Evolutionary conservation across 2,888 invertebrate species (phyloP), one percentile per base, ranked within the genome.

Genomic region (Epistrophe grossulariae): DNA sequence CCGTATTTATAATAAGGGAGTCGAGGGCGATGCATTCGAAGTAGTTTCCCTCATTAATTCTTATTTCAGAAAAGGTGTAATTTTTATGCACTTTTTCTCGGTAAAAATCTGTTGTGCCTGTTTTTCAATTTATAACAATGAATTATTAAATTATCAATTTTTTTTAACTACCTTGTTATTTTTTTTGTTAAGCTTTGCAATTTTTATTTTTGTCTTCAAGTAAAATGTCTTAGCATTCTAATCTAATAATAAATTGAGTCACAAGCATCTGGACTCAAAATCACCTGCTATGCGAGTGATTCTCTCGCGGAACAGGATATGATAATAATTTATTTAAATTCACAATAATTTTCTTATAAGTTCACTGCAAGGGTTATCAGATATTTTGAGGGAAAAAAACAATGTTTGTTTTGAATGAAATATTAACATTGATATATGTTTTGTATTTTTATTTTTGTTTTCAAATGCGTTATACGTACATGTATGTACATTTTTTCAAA

Each of bases 361-460:
- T 59, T 84, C 79, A 73, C 11, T 13, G n/a, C 40, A 11, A n/a
- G n/a, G 74, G 84, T 84, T 79, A 79, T 79, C 84, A 48, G 19
- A 2, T 28, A 8, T 15, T 38, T 66, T 31, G 7, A 15, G 15
- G 7, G 28, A 45, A 68, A 31, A 50, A 66, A 66, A 43, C n/a
- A 1, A 13, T 50, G 35, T 35, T 31, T 35, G 48, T 66, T 66
- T 66, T 66, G 66, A 66, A 48, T 48, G 24, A 9, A n/a, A 45
- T n/a, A 45, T 9, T 28, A 28, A n/a, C 0, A 7, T 10, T 38
- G 13, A 35, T 31, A 31, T 31, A 7, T 35, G 0, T 35, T 35
- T 35, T 4, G 4, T 5, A 40, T 11, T 40, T 10, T 48, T 9
- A 4, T 19, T 17, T 10, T 48, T 48, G 3, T 48, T 19, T 48